Base-by-base conservation (phyloP, 2,113 vertebrate genomes). In the Marmota flaviventris region DNA sequence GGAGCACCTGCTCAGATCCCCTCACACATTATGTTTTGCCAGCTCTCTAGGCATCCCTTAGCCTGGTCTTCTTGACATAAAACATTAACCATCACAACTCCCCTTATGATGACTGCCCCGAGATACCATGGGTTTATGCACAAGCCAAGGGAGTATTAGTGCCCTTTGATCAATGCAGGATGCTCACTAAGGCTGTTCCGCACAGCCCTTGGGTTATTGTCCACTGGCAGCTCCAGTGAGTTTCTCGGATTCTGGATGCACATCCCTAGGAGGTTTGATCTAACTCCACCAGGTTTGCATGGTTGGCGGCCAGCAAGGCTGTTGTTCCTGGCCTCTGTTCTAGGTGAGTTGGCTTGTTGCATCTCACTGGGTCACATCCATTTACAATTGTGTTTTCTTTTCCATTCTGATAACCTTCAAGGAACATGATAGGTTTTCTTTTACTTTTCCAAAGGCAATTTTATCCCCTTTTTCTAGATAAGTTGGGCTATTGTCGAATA, bases 271-370 rank as follows among this genome's bases (percentile, higher is more conserved):
- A 14, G 18, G 34, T 9, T 13, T 72, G 27, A 25, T 8, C 27
- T 67, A 48, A 67, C 34, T 42, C 78, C 13, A 51, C 18, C 34
- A 61, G 32, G 39, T 13, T 8, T 32, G 11, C 1, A 27, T 8
- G 2, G 1, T 20, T 4, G n/a, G 39, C 5, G 39, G 14, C 12
- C 34, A 14, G 9, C 17, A 37, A 39, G 8, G 4, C 32, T 25
- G 11, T 53, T 32, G 2, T 16, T 48, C 10, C 8, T 24, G 53
- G 4, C 12, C 34, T 6, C 32, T 42, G 8, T 16, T 77, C 56
- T 82, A 10, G 82, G 12, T 17, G 32, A 29, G 3, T 2, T 10
- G 65, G 32, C 27, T 39, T 75, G 20, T 11, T 76, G 5, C 11
- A 24, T 53, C 27, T 7, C 8, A 5, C 27, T 48, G 32, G 34